A percentile compares a stretch with the other conserved stretches of the same genome.
These are phyloP conservation scores for Scomber scombrus DNA, from an alignment of 2,113 vertebrate genomes.

Conservation along the genomic window DNA sequence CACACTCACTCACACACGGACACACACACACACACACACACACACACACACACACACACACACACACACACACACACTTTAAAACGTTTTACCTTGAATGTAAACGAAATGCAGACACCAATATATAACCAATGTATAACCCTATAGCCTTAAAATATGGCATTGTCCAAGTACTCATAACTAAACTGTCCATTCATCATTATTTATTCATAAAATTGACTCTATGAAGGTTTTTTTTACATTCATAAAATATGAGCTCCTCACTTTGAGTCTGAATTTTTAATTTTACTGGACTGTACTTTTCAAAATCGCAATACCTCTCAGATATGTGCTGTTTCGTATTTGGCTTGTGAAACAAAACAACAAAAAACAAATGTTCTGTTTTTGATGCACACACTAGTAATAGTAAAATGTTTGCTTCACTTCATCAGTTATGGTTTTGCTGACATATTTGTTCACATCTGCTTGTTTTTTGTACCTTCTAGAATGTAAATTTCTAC, in stretches of 20 bases:
- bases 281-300: neutral
- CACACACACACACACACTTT: no score
- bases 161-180: neutral
- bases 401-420: slow-evolving; percentile 26
- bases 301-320: neutral
- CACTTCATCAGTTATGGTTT: neutral
- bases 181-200: neutral
- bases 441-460: slow-evolving; percentile 19
- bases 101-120: no score
- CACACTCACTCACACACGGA: neutral
- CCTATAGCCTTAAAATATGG: neutral
- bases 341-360: neutral
- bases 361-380: neutral
- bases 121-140: neutral
- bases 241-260: neutral
- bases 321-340: neutral
- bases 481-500: slow-evolving; percentile 34
- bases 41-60: no score
- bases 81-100: no score
- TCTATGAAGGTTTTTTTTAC: neutral
- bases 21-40: neutral
- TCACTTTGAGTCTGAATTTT: slow-evolving; percentile 13
- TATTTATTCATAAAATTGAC: neutral
- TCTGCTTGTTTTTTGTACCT: slow-evolving; percentile 42
- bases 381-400: neutral